Conservation (phyloP, 2,888 invertebrate genomes). For the Aporophyla lueneburgensis region DNA sequence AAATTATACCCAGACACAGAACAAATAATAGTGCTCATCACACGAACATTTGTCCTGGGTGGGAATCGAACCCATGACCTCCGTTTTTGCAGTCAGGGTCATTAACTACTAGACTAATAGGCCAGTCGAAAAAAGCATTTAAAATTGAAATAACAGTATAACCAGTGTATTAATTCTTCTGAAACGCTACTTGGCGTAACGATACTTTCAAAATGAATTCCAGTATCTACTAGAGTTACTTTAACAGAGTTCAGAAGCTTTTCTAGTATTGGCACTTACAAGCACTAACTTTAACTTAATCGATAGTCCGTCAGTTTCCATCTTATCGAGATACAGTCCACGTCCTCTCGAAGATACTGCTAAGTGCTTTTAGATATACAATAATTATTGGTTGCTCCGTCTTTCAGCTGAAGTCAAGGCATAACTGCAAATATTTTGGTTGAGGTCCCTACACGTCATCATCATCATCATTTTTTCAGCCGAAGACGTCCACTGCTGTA, state of each 20-base stretch:
- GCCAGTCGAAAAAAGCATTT: not conserved
- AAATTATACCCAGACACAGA: too few relatives aligned
- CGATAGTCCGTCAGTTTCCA: conserved; percentile 15
- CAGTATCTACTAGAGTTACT: not conserved
- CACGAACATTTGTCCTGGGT: too few relatives aligned
- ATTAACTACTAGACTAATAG: too few relatives aligned
- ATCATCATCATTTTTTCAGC: too few relatives aligned
- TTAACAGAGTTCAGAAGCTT: not conserved
- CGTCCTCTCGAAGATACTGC: conserved; percentile 14
- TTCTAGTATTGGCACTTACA: not conserved
- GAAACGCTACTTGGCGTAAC: not conserved
- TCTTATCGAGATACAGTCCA: conserved; percentile 7
- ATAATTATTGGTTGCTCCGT: not conserved
- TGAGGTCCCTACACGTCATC: too few relatives aligned
- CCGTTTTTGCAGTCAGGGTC: too few relatives aligned
- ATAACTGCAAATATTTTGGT: not conserved
- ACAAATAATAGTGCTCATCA: too few relatives aligned
- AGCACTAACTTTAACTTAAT: conserved; percentile 28
- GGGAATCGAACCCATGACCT: too few relatives aligned
- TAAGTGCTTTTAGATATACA: conserved; percentile 26
- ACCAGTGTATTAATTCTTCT: not conserved
- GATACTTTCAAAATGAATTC: not conserved
- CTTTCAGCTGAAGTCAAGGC: not conserved
- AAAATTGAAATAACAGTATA: not conserved
- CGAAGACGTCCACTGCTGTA: too few relatives aligned